phyloP scores from a whole-genome alignment of 2,113 vertebrate genomes.

The Turdus rufiventris region DNA sequence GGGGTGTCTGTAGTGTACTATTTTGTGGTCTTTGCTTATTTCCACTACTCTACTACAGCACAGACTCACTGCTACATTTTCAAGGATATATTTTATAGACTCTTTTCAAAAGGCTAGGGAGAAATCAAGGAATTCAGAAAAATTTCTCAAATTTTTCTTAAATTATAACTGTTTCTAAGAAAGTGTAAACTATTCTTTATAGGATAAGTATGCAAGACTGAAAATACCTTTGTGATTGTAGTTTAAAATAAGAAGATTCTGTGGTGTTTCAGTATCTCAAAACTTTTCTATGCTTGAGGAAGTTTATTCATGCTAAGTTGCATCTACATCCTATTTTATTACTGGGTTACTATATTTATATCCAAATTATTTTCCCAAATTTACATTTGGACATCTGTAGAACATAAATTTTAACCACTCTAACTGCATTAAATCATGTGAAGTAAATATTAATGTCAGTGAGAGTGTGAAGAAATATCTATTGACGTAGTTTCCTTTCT shows the following conservation, averaged over 20 bases:
- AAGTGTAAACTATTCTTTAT: neutral
- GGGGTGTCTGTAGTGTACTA: neutral
- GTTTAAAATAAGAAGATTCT: neutral
- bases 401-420: constrained; percentile 31
- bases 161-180: neutral
- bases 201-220: neutral
- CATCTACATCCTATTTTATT: neutral
- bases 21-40: neutral
- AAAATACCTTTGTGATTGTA: neutral
- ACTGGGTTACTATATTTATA: constrained; percentile 28
- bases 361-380: neutral
- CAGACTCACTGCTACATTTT: neutral
- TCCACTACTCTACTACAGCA: neutral
- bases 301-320: neutral
- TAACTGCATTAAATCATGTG: neutral
- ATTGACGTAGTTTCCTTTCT: neutral
- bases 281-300: neutral
- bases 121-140: neutral
- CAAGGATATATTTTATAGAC: constrained; percentile 9
- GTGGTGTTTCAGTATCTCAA: neutral
- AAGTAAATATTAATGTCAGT: neutral
- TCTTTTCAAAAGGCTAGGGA: neutral
- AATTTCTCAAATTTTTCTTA: neutral
- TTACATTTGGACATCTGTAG: constrained; percentile 18
- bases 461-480: neutral